phyloP scores from a whole-genome alignment of 2,113 vertebrate genomes.

The Stegostoma tigrinum region DNA sequence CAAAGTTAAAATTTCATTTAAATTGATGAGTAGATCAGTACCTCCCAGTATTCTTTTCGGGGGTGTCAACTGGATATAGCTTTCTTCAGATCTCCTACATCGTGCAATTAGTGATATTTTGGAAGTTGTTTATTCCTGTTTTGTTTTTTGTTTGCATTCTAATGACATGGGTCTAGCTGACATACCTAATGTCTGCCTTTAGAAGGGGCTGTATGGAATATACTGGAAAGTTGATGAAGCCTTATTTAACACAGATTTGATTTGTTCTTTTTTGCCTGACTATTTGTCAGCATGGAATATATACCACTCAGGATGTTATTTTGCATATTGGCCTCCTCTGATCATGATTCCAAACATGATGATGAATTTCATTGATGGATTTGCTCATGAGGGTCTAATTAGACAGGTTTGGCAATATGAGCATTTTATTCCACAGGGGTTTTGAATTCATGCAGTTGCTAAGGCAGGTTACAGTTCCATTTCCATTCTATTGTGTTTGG shows the following conservation, averaged over 20 bases:
- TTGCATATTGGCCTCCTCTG: neutral
- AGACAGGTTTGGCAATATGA: neutral
- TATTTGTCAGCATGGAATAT: constrained; percentile 3
- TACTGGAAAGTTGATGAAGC: neutral
- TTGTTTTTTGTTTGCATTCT: neutral
- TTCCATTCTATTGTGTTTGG: neutral
- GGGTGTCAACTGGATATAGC: neutral
- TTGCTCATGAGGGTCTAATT: constrained; percentile 20
- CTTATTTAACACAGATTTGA: neutral
- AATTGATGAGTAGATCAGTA: neutral
- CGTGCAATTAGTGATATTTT: neutral
- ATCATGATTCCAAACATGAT: neutral
- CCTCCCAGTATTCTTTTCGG: neutral
- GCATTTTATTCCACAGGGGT: neutral
- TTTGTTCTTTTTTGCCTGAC: neutral
- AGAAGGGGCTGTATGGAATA: neutral
- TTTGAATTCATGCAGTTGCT: constrained; percentile 2
- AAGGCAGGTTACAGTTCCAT: neutral
- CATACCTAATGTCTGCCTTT: neutral
- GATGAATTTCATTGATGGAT: neutral
- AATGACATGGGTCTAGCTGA: neutral
- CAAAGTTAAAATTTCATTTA: neutral
- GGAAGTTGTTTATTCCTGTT: neutral
- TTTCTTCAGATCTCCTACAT: neutral
- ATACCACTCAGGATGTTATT: constrained; percentile 15